Conservation (phyloP, 2,888 invertebrate genomes). For the Timema cristinae region DNA sequence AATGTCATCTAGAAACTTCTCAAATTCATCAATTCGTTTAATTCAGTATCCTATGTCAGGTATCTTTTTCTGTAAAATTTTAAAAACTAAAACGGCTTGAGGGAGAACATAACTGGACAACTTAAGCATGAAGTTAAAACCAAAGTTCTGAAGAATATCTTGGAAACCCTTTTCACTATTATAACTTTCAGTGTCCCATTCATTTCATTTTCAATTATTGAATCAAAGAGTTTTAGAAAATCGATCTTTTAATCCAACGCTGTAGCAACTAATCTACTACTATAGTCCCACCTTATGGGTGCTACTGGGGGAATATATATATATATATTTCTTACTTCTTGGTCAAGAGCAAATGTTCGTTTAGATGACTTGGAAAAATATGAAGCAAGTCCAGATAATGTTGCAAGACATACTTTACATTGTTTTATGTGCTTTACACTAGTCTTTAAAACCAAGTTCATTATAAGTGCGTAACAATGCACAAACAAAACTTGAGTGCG, state of each 20-base stretch:
- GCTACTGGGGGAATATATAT: conserved; percentile 13
- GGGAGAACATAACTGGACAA: conserved; percentile 3
- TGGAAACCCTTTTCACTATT: conserved; percentile 5
- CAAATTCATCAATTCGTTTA: not conserved
- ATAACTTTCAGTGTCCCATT: conserved; percentile 11
- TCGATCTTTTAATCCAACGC: conserved; percentile 1
- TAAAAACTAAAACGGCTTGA: not conserved
- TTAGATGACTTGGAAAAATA: conserved; percentile 19
- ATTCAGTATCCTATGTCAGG: conserved; percentile 9
- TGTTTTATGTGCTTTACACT: conserved; percentile 1
- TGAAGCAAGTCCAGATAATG: conserved; percentile 1
- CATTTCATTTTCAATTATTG: conserved; percentile 12
- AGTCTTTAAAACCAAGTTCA: conserved; percentile 16
- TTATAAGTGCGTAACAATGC: conserved; percentile 3
- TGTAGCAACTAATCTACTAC: conserved; percentile 19
- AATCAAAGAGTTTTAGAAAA: not conserved
- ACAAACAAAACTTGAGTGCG: conserved; percentile 13
- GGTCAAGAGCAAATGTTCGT: conserved; percentile 1
- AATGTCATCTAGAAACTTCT: not conserved
- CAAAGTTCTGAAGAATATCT: conserved; percentile 4
- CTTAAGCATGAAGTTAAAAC: conserved; percentile 12
- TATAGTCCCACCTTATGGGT: conserved; percentile 17
- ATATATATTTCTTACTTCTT: not conserved
- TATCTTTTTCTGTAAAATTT: not conserved
- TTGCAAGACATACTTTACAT: conserved; percentile 12